Evolutionary conservation across 1,140 invertebrate genomes (phyloP).

Genomic region (Trissolcus basalis): DNA sequence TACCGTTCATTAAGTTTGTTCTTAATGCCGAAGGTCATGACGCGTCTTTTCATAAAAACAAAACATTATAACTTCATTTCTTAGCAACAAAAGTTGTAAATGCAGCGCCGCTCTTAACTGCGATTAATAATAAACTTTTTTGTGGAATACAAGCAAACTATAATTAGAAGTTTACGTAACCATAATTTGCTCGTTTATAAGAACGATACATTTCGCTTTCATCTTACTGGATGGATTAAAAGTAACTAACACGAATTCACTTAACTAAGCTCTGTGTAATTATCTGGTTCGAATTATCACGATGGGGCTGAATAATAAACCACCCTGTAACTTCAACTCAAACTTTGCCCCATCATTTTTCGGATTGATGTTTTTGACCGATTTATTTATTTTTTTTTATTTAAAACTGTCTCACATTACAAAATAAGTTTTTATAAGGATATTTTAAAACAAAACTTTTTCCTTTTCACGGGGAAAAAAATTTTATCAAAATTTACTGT

Average conservation of each 20-base stretch:
- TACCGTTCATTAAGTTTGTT: constrained; percentile 48
- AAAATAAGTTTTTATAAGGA: too few species aligned
- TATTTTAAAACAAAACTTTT: too few species aligned
- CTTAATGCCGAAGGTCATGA: constrained; percentile 31
- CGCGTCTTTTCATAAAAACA: constrained; percentile 40
- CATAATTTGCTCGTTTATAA: constrained; percentile 43
- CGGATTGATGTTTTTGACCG: too few species aligned
- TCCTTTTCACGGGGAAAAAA: too few species aligned
- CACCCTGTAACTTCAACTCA: constrained; percentile 10
- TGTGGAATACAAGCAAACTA: constrained; percentile 33
- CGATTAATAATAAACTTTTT: constrained; percentile 55
- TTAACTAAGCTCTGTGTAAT: constrained; percentile 47
- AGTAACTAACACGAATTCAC: constrained; percentile 48
- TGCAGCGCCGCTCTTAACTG: constrained; percentile 29
- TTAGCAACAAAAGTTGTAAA: constrained; percentile 29
- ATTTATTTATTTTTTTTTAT: too few species aligned
- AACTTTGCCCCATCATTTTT: constrained; percentile 28
- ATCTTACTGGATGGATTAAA: constrained; percentile 31
- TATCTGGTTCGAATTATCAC: constrained; percentile 44
- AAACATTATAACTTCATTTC: constrained; percentile 46
- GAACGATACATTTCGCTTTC: constrained; percentile 40
- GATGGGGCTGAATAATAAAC: constrained; percentile 44
- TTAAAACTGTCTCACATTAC: too few species aligned
- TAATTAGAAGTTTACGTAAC: constrained; percentile 51
- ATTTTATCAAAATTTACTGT: too few species aligned